Percentiles rank a stretch among this genome's conserved stretches.
These are phyloP conservation scores for Lichenostomus cassidix DNA, from an alignment of 2,113 vertebrate species.

Conservation along the genomic window DNA sequence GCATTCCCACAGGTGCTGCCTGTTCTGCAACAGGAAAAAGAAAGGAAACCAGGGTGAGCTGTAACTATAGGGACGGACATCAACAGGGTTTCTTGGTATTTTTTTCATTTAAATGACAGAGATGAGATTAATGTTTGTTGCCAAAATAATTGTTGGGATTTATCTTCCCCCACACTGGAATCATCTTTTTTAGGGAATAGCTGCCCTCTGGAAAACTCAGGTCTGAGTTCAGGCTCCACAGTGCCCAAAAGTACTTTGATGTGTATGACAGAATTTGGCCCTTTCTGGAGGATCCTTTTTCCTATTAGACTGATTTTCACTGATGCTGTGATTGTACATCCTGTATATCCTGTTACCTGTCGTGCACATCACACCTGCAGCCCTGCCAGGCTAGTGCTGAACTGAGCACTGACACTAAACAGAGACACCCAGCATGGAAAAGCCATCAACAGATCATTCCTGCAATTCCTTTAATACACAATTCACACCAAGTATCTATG, in stretches of 20 bases:
- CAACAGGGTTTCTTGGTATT: not conserved
- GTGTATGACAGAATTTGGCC: not conserved
- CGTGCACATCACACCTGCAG: accelerated
- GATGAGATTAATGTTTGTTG: not conserved
- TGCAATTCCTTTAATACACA: not conserved
- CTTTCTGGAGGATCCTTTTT: not conserved
- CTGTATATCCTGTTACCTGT: not conserved
- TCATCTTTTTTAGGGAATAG: not conserved
- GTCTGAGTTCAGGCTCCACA: not conserved
- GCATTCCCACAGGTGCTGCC: not conserved
- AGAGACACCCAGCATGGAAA: not conserved
- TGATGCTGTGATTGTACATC: not conserved
- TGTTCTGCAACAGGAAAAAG: not conserved
- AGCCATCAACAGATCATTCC: not conserved
- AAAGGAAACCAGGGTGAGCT: not conserved
- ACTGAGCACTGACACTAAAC: not conserved
- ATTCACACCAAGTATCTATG: not conserved
- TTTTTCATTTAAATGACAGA: not conserved
- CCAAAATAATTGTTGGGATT: not conserved
- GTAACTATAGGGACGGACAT: not conserved
- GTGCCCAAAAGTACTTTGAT: not conserved
- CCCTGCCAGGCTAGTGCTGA: not conserved
- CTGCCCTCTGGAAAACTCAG: not conserved
- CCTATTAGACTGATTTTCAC: not conserved
- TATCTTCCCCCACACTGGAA: not conserved